phyloP scores from a whole-genome alignment of 2,888 invertebrate species.

The Dryadula phaetusa region DNA sequence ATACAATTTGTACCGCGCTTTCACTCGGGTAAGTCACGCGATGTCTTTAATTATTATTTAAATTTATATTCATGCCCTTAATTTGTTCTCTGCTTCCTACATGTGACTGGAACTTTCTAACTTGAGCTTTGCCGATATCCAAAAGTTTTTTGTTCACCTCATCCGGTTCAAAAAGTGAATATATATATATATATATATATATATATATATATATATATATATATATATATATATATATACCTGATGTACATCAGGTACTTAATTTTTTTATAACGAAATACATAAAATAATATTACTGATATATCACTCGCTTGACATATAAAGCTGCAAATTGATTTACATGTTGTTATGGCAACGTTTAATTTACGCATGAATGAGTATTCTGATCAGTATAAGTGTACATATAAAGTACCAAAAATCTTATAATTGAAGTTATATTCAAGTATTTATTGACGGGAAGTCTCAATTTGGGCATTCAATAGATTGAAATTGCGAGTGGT shows the following conservation, averaged over 20 bases:
- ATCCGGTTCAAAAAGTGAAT: conserved; percentile 4
- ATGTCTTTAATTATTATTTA: conserved; percentile 49
- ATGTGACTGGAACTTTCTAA: conserved; percentile 35
- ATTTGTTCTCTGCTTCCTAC: conserved; percentile 37
- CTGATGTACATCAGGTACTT: too few relatives aligned
- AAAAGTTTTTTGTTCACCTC: conserved; percentile 25
- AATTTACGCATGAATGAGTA: not conserved
- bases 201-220: too few relatives aligned
- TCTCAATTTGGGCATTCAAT: conserved; percentile 40
- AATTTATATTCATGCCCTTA: conserved; percentile 43
- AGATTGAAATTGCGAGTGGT: conserved; percentile 39
- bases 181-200: not conserved
- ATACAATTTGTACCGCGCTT: conserved; percentile 68
- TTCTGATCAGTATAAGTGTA: not conserved
- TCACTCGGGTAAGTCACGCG: conserved; percentile 73
- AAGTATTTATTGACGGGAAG: conserved; percentile 34
- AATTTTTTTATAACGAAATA: too few relatives aligned
- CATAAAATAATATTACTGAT: too few relatives aligned
- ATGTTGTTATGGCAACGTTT: not conserved
- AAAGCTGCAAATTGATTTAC: too few relatives aligned
- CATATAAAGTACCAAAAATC: not conserved
- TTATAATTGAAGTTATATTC: conserved; percentile 27
- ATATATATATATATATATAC: too few relatives aligned
- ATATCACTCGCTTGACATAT: too few relatives aligned
- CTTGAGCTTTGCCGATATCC: conserved; percentile 30